These are phyloP conservation scores for Cylloceria caligata DNA, from an alignment of 2,888 invertebrate genomes.

Conservation along the genomic window DNA sequence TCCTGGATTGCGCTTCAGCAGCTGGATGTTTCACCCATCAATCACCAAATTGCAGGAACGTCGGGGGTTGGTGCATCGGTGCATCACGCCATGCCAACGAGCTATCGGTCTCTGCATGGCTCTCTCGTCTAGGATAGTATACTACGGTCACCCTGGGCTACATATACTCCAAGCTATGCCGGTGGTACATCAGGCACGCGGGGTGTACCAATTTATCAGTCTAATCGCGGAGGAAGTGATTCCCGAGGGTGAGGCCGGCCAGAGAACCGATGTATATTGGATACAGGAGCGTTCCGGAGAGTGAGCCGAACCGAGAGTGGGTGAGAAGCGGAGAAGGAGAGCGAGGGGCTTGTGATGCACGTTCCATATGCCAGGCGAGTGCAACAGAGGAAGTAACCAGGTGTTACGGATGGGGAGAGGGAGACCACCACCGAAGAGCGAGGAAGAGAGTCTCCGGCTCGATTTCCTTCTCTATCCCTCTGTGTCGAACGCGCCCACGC, in stretches of 20 bases:
- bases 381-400: conserved; percentile 72
- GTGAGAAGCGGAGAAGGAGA: conserved; percentile 34
- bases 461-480: conserved; percentile 16
- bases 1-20: background rate
- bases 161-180: background rate
- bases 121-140: conserved; percentile 12
- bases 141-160: conserved; percentile 10
- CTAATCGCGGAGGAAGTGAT: conserved; percentile 78
- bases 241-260: conserved; percentile 66
- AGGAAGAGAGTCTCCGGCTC: conserved; percentile 21
- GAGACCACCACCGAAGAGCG: conserved; percentile 53
- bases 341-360: conserved; percentile 43
- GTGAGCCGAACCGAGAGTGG: conserved; percentile 31
- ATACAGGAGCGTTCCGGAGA: conserved; percentile 26
- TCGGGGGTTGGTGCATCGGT: conserved; percentile 55
- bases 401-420: conserved; percentile 69
- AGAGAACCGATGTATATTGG: conserved; percentile 29
- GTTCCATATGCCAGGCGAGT: conserved; percentile 70
- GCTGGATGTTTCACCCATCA: conserved; percentile 71
- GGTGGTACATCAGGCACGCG: conserved; percentile 51
- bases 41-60: conserved; percentile 75
- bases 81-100: conserved; percentile 45
- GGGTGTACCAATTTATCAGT: conserved; percentile 76
- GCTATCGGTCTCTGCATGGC: conserved; percentile 32
- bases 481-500: conserved; percentile 70